Evolutionary conservation across 2,888 invertebrate genomes (phyloP), one percentile per base, ranked within the genome.

Genomic region (Agelastica alni): DNA sequence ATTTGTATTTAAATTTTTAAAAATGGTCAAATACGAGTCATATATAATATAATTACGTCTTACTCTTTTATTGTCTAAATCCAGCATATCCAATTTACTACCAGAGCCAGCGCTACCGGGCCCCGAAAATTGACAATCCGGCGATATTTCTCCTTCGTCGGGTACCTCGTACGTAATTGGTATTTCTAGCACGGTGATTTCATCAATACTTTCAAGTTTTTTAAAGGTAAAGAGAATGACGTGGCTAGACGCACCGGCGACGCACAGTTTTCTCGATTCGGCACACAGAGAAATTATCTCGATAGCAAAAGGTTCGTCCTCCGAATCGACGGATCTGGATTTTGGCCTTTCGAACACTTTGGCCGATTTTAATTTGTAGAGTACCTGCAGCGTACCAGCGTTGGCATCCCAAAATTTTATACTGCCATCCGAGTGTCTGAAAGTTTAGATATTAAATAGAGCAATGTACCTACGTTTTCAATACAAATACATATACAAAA

Each of bases 351-450:
- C 91, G 76, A 91, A 91, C 51, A 90, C 84, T 82, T 97, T 96
- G 66, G 93, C 91, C 74, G 96, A 96, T 83, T 97, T 98, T 72
- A 98, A 81, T 83, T 97, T 97, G 82, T 98, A 98, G 73, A 98
- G 84, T 71, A 96, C 90, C 83, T 97, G 96, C 68, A 99, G 83
- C 59, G 93, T 91, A 64, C 96, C 96, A 47, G 94, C 95, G 72
- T 96, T 95, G 39, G 96, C 95, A 78, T 99, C 98, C 98, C 98
- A 99, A 79, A 99, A 99, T 78, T 97, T 97, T 52, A 99, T 84
- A 73, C 96, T 96, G 46, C 99, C 99, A 79, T 99, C 99, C 62
- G 96, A 93, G 79, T 98, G 97, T 44, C 95, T 93, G 57, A 9
- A 63, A 64, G 10, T 34, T 34, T 14, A 34, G 5, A 14, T 2